Evolutionary conservation across 2,113 vertebrate genomes (phyloP).

Genomic region (Chunga burmeisteri): DNA sequence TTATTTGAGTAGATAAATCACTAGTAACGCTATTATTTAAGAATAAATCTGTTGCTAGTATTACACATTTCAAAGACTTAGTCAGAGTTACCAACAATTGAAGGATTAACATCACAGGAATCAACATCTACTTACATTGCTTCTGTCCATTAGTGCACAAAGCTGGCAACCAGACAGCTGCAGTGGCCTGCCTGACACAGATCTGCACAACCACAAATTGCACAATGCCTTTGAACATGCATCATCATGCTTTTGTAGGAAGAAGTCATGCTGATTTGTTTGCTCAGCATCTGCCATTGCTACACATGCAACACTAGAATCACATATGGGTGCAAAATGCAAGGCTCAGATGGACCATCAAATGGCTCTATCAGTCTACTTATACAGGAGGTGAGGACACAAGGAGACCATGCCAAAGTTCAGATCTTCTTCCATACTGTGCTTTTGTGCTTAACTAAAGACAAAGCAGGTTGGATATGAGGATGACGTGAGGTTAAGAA

Average conservation of each 20-base stretch:
- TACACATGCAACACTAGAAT: neutral
- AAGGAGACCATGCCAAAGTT: neutral
- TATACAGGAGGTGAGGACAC: neutral
- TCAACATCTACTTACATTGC: neutral
- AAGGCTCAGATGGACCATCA: neutral
- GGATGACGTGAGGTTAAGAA: neutral
- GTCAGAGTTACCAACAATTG: neutral
- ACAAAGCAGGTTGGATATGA: neutral
- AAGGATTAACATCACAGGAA: neutral
- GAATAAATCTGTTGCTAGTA: neutral
- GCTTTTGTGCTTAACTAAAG: neutral
- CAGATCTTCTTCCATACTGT: neutral
- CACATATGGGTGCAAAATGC: neutral
- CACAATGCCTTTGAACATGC: neutral
- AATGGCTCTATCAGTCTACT: neutral
- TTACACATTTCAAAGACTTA: neutral
- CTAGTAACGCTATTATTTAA: neutral
- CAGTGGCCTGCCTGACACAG: neutral
- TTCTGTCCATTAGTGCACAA: neutral
- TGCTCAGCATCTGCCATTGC: neutral
- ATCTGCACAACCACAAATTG: neutral
- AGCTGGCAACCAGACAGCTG: neutral
- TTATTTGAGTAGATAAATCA: neutral
- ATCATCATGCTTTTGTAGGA: neutral
- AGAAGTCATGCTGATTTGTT: neutral